phyloP scores from a whole-genome alignment of 2,797 vertebrate genomes.

The Halcyon chelicuti region DNA sequence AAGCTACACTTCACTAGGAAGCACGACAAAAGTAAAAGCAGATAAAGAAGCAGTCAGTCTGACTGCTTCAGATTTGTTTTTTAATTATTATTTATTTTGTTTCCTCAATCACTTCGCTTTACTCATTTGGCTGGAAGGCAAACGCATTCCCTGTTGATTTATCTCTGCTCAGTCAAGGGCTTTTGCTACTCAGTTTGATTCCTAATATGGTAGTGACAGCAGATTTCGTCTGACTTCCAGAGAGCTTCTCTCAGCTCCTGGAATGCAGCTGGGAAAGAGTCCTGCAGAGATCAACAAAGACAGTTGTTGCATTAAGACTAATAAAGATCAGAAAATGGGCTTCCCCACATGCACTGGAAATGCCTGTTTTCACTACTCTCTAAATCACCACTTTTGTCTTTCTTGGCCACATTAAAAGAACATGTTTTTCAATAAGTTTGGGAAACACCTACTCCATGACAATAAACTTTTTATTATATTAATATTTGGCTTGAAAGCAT shows the following conservation, averaged over 20 bases:
- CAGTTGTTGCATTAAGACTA: constrained; percentile 59
- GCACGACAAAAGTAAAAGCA: neutral
- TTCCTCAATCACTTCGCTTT: constrained; percentile 70
- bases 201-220: constrained; percentile 81
- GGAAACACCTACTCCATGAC: neutral
- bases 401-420: neutral
- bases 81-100: constrained; percentile 72
- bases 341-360: neutral
- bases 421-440: neutral
- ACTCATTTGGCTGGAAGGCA: constrained; percentile 78
- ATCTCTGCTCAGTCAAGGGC: constrained; percentile 62
- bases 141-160: constrained; percentile 77
- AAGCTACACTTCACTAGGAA: constrained; percentile 28
- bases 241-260: constrained; percentile 73
- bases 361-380: neutral
- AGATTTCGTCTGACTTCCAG: constrained; percentile 75
- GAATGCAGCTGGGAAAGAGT: constrained; percentile 73
- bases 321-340: constrained; percentile 53
- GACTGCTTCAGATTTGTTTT: constrained; percentile 25
- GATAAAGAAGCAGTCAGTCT: constrained; percentile 33
- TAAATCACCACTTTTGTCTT: constrained; percentile 21
- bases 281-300: constrained; percentile 73
- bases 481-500: neutral
- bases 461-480: neutral
- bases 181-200: constrained; percentile 74